Base-by-base conservation (phyloP, 1,140 invertebrate genomes). In the Cotesia vestalis region DNA sequence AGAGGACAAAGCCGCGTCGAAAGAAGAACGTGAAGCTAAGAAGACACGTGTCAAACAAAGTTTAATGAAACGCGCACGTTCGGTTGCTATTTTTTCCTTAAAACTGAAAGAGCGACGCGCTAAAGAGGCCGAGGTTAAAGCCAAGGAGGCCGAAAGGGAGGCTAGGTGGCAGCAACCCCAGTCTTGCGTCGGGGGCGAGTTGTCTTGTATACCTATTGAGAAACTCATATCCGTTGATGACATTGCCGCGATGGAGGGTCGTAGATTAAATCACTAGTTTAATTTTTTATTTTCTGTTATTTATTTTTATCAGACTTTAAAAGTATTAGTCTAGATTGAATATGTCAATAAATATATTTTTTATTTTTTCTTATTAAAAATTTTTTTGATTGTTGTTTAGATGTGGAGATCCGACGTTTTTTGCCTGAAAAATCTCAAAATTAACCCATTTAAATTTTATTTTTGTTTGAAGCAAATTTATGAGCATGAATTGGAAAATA, bases 131-230 rank as follows among this genome's bases (percentile, higher is more conserved):
- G 91, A 91, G 69, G 88, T 90, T 70, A 91, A 90, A 71, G 90
- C 90, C 3, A 85, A 85, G 20, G 84, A 85, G 40, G 84, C 83
- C 2, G 85, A 88, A 52, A 81, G 76, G 51, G 81, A 85, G 46
- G 84, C 81, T 2, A 80, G 83, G 67, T 88, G 90, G 89, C 88
- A 88, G 55, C 89, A 88, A 11, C 89, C 90, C 0, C 90, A 90
- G 12, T 89, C 91, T 3, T 91, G 90, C 79, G 87, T 92, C 3
- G 93, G 93, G 4, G 94, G 94, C 20, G 94, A 95, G 80, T 85
- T 95, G 51, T 93, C 91, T 1, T 90, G 92, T 70, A 94, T 95
- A 77, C 93, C 93, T 46, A 94, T 95, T 78, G 93, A 94, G 80
- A 90, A 90, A 83, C 87, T 91, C 75, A 89, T 89, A 82, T 87